Evolutionary conservation across 1,140 invertebrate species (phyloP), one percentile per base, ranked within the genome.

Genomic region (Cydia pomonella): DNA sequence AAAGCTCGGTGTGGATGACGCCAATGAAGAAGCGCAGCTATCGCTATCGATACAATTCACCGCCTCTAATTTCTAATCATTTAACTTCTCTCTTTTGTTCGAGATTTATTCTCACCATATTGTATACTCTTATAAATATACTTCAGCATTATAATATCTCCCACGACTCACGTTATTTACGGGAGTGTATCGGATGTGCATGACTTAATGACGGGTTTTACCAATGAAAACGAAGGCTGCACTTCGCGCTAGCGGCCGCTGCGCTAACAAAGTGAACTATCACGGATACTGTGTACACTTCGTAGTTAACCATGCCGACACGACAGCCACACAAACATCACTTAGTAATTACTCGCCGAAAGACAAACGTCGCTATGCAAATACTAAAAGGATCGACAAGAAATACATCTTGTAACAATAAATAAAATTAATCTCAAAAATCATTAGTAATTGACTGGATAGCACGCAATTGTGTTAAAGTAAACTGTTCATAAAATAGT

Each of bases 231-330:
- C 73, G 59, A 76, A 76, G 73, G 73, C 77, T 80, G 80, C 77
- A 78, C 77, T 81, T 29, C 53, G 73, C 66, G 64, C 64, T 38
- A 44, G 53, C 73, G 72, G 44, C 64, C 16, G 53, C 50, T 64
- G 76, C 74, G 76, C 69, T 71, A 76, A 78, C 75, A 76, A 74
- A 64, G 64, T 59, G 38, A 44, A 73, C 63, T 73, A 74, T 75
- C 44, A 75, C 69, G 76, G 62, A 18, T 38, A 18, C 64, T 69
- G 27, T 75, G 69, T 50, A 77, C 44, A 73, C 76, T 74, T 77
- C 76, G 75, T 76, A 74, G 64, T 69, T 33, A 75, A 76, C 79
- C 80, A 73, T 73, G 78, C 73, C 78, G 71, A 82, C 79, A 84
- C 77, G 80, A 84, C 77, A 80, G 82, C 77, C 76, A 78, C 62